Conservation (phyloP, 1,140 invertebrate species). For the Varroa destructor region DNA sequence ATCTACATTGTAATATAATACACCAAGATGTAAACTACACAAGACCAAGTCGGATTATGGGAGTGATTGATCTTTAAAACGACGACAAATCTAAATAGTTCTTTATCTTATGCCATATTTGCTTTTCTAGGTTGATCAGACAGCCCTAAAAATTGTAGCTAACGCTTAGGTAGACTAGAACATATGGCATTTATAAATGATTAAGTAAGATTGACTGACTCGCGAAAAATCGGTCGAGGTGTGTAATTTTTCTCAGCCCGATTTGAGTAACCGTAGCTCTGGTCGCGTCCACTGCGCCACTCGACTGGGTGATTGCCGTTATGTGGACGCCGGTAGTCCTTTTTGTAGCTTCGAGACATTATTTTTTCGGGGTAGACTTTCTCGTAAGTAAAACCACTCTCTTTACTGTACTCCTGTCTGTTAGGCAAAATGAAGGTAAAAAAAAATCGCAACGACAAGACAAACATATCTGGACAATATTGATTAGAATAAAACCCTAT, state of each 20-base stretch:
- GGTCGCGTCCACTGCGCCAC: constrained; percentile 8
- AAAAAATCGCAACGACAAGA: not conserved
- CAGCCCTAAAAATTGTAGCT: too few relatives aligned
- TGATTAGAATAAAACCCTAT: too few relatives aligned
- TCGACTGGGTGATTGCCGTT: constrained; percentile 1
- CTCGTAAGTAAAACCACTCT: constrained; percentile 17
- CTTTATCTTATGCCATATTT: too few relatives aligned
- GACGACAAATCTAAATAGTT: too few relatives aligned
- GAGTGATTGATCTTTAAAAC: too few relatives aligned
- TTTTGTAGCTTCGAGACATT: constrained; percentile 13
- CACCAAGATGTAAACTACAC: too few relatives aligned
- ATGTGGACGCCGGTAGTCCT: not conserved
- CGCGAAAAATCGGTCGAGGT: not conserved
- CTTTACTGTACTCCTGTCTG: constrained; percentile 10
- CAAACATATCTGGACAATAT: not conserved
- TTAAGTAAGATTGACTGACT: not conserved
- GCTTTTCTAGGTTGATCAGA: too few relatives aligned
- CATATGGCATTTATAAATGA: too few relatives aligned
- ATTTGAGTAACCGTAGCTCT: constrained; percentile 16
- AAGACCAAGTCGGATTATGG: too few relatives aligned
- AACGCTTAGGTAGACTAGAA: too few relatives aligned
- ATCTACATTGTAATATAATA: too few relatives aligned
- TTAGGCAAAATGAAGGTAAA: not conserved
- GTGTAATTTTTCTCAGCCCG: constrained; percentile 16
- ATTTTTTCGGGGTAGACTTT: constrained; percentile 25